Percentiles rank a stretch among this genome's conserved stretches.
Evolutionary conservation across 2,797 vertebrate genomes (phyloP).

Genomic region (Steatocranus sp.): DNA sequence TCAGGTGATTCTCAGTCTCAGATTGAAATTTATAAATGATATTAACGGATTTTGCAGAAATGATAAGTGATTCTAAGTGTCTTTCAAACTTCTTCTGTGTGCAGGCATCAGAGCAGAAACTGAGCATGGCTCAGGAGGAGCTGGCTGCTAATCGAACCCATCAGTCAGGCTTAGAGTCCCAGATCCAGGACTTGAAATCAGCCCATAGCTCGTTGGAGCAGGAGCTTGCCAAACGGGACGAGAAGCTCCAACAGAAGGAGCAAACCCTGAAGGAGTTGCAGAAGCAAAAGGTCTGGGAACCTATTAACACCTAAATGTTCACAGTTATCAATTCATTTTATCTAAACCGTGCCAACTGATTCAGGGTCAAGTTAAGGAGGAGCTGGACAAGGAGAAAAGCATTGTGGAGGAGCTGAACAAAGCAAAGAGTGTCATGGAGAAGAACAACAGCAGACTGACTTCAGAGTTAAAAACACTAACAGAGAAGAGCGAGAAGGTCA

Average conservation of each 20-base stretch:
- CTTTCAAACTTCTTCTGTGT: background rate
- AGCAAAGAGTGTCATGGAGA: constrained; percentile 80
- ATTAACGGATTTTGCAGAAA: background rate
- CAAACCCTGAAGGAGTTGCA: constrained; percentile 78
- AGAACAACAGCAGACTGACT: constrained; percentile 74
- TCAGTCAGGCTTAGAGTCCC: constrained; percentile 78
- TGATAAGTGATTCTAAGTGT: background rate
- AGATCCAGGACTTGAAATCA: constrained; percentile 84
- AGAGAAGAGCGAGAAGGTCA: constrained; percentile 88
- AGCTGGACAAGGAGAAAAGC: constrained; percentile 83
- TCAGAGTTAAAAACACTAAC: constrained; percentile 80
- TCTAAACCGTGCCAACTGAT: background rate
- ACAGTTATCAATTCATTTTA: background rate
- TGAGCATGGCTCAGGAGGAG: constrained; percentile 87
- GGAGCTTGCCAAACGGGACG: constrained; percentile 75
- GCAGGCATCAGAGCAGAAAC: constrained; percentile 87
- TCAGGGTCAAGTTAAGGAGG: constrained; percentile 82
- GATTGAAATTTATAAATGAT: background rate
- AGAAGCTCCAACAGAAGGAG: constrained; percentile 79
- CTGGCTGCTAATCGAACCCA: constrained; percentile 85
- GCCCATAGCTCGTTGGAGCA: constrained; percentile 75
- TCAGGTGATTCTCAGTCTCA: background rate
- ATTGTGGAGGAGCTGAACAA: constrained; percentile 82
- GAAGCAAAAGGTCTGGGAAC: constrained; percentile 81
- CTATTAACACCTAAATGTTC: background rate